A percentile compares a stretch with the other conserved stretches of the same genome.
phyloP scores from a whole-genome alignment of 23 tunicate species.

The Trididemnum clinides region DNA sequence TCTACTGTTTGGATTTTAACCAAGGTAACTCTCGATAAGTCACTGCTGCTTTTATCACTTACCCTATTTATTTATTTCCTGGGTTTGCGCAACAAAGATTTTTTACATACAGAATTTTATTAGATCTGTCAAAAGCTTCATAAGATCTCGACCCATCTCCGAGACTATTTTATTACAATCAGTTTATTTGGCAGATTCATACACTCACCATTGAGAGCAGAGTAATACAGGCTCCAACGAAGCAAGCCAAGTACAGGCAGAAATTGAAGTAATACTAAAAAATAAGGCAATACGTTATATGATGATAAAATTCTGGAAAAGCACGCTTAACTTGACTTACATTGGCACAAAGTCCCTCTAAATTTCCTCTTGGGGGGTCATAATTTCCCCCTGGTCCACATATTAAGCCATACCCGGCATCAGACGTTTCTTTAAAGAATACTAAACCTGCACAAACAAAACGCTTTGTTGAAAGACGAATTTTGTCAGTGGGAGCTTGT shows the following conservation, averaged over 20 bases:
- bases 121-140: neutral
- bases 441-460: slow-evolving; percentile 63
- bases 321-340: slow-evolving; percentile 18
- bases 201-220: slow-evolving; percentile 75
- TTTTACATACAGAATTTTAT: neutral
- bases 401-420: slow-evolving; percentile 62
- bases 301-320: neutral
- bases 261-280: slow-evolving; percentile 78
- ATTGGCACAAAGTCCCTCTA: slow-evolving; percentile 60
- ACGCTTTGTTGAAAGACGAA: too few relatives aligned
- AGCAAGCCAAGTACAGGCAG: slow-evolving; percentile 51
- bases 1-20: too few relatives aligned
- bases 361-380: slow-evolving; percentile 62
- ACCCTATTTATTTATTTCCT: too few relatives aligned
- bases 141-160: too few relatives aligned
- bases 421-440: slow-evolving; percentile 64
- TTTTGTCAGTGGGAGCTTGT: too few relatives aligned
- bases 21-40: too few relatives aligned
- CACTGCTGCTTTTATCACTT: too few relatives aligned
- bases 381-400: slow-evolving; percentile 81
- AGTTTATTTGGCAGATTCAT: too few relatives aligned
- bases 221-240: slow-evolving; percentile 67
- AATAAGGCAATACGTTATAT: neutral
- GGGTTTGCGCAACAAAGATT: neutral
- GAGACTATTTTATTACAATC: too few relatives aligned